Evolutionary conservation across 1,140 invertebrate genomes (phyloP).

Genomic region (Parasteatoda tepidariorum): DNA sequence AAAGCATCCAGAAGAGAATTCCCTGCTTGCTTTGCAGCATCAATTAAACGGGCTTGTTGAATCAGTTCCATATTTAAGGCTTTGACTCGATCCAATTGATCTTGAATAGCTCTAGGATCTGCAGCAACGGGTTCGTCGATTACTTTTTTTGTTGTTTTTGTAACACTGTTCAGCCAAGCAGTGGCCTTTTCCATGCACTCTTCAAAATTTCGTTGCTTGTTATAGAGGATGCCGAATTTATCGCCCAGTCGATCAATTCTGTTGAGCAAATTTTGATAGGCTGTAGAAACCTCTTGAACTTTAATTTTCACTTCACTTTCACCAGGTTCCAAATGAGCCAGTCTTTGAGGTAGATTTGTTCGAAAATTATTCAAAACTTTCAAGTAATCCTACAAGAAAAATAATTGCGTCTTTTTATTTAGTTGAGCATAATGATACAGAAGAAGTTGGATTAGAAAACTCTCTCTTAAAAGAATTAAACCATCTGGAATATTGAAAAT

Average conservation of each 20-base stretch:
- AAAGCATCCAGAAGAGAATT: conserved; percentile 79
- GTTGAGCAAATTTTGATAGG: conserved; percentile 80
- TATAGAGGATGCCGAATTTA: conserved; percentile 79
- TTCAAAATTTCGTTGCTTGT: conserved; percentile 83
- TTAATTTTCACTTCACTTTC: conserved; percentile 79
- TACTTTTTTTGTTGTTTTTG: conserved; percentile 80
- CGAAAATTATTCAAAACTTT: conserved; percentile 85
- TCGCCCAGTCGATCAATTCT: conserved; percentile 86
- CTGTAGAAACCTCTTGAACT: conserved; percentile 72
- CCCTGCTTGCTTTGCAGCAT: conserved; percentile 80
- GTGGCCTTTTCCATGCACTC: conserved; percentile 86
- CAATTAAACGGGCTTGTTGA: conserved; percentile 84
- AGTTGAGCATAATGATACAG: no score
- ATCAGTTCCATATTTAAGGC: conserved; percentile 87
- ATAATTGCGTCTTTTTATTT: not conserved
- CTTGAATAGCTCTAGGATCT: conserved; percentile 87
- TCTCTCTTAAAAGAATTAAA: no score
- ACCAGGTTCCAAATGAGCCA: conserved; percentile 80
- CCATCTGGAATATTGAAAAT: no score
- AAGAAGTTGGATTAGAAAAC: no score
- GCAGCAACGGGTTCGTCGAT: conserved; percentile 85
- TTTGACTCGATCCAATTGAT: conserved; percentile 87
- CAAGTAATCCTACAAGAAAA: conserved; percentile 82
- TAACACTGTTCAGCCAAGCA: conserved; percentile 84
- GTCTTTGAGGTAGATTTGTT: conserved; percentile 80